A percentile compares a stretch with the other conserved stretches of the same genome.
Evolutionary conservation across 2,113 vertebrate species (phyloP).

Genomic region (Podarcis muralis): DNA sequence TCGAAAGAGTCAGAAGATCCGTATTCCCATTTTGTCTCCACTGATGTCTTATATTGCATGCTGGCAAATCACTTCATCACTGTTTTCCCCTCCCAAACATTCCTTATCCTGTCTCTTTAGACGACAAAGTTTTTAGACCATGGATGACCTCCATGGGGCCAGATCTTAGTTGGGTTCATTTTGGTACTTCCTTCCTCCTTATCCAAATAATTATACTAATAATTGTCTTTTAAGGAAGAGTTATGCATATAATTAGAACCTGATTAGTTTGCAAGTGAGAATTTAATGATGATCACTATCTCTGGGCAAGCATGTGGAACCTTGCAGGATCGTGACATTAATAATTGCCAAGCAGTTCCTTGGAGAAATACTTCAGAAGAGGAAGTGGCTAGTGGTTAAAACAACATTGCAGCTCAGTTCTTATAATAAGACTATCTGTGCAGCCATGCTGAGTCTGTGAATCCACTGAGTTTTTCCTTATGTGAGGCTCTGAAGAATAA

Average conservation of each 20-base stretch:
- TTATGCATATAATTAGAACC: slow-evolving; percentile 44
- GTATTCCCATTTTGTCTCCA: neutral
- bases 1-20: neutral
- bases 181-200: slow-evolving; percentile 18
- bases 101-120: neutral
- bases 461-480: slow-evolving; percentile 35
- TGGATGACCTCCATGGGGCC: slow-evolving; percentile 15
- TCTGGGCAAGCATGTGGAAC: slow-evolving; percentile 52
- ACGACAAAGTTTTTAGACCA: neutral
- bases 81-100: neutral
- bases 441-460: slow-evolving; percentile 28
- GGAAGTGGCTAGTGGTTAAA: slow-evolving; percentile 52
- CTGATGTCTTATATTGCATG: neutral
- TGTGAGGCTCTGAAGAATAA: slow-evolving; percentile 56
- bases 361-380: slow-evolving; percentile 42
- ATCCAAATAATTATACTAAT: slow-evolving; percentile 31
- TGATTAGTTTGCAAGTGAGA: slow-evolving; percentile 53
- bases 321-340: neutral
- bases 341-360: slow-evolving; percentile 51
- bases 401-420: slow-evolving; percentile 34
- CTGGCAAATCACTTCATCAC: neutral
- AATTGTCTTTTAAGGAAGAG: slow-evolving; percentile 42
- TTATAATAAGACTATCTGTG: slow-evolving; percentile 24
- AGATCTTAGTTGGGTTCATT: slow-evolving; percentile 17
- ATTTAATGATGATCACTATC: slow-evolving; percentile 32